Conservation (phyloP, 2,797 vertebrate species). For the Thamnophis elegans region DNA sequence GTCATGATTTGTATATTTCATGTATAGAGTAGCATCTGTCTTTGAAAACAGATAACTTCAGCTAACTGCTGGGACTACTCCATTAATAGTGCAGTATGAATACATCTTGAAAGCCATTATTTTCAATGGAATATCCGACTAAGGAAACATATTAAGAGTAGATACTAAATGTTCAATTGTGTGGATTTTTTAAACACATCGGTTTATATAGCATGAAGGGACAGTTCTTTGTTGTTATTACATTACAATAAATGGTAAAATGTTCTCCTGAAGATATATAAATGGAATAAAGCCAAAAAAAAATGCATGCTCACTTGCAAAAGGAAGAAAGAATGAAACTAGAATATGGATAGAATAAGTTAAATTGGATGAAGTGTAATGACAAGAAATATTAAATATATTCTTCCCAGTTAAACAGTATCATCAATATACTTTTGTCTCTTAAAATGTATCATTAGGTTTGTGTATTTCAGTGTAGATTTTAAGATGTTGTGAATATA, state of each 20-base stretch:
- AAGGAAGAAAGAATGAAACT: neutral
- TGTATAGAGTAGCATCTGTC: constrained; percentile 18
- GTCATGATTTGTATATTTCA: constrained; percentile 43
- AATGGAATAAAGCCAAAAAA: neutral
- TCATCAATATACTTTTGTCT: neutral
- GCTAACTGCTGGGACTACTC: neutral
- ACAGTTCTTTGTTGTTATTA: neutral
- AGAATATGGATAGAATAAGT: neutral
- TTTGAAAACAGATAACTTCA: constrained; percentile 23
- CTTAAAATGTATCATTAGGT: neutral
- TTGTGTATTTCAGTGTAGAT: neutral
- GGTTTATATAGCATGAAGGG: neutral
- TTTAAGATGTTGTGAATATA: neutral
- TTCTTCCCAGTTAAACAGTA: neutral
- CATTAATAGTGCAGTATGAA: neutral
- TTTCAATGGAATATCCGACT: neutral
- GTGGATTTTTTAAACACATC: neutral
- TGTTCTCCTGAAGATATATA: neutral
- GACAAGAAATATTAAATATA: neutral
- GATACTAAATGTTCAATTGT: neutral
- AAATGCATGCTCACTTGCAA: neutral
- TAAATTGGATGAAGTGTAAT: neutral
- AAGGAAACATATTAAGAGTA: neutral
- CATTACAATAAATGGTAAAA: neutral
- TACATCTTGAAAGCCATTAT: neutral